Conservation (phyloP, 2,113 vertebrate genomes). For the Marmota monax region DNA sequence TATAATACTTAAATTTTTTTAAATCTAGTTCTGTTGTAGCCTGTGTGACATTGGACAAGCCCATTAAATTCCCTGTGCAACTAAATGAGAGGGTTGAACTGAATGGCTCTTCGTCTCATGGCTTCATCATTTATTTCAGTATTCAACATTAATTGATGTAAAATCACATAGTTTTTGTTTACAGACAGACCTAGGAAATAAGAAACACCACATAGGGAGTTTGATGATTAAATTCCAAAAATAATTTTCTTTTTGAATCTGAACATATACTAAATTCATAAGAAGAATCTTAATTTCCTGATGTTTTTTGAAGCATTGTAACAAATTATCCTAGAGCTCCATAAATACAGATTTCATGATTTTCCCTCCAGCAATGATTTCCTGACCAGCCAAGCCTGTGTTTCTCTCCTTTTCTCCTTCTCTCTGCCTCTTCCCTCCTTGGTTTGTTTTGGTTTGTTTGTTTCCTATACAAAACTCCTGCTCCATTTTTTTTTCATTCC, state of each 20-base stretch:
- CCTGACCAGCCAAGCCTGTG: background rate
- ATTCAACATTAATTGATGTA: background rate
- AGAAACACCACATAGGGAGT: background rate
- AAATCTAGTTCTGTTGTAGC: background rate
- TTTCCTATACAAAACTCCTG: background rate
- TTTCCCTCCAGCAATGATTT: background rate
- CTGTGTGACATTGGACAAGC: background rate
- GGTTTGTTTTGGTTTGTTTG: background rate
- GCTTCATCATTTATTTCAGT: background rate
- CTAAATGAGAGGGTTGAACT: background rate
- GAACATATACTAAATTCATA: background rate
- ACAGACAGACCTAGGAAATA: conserved; percentile 8
- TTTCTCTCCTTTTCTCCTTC: background rate
- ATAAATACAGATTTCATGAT: background rate
- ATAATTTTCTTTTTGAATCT: background rate
- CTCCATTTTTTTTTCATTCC: background rate
- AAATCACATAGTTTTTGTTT: conserved; percentile 22
- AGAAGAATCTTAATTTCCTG: conserved; percentile 28
- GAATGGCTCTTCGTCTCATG: background rate
- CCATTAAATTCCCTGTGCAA: background rate
- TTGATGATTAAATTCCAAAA: conserved; percentile 47
- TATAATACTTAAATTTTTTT: background rate
- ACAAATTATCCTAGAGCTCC: background rate
- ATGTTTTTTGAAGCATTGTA: background rate
- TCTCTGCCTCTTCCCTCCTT: background rate